These are phyloP conservation scores for Enteromius anoplus DNA, from an alignment of 2,797 vertebrate species.

Conservation along the genomic window DNA sequence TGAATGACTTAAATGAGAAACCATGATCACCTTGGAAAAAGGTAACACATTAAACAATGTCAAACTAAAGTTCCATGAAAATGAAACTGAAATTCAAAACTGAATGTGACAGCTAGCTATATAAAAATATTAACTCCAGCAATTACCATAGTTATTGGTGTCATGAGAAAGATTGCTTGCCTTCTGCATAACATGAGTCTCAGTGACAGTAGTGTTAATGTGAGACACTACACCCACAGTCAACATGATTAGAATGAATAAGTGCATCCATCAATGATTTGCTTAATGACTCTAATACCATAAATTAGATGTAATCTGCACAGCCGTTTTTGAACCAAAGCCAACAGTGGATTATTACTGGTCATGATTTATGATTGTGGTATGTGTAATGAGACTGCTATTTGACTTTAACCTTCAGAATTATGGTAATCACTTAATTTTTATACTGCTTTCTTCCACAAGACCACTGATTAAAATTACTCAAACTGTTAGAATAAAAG, in stretches of 20 bases:
- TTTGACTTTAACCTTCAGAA: conserved; percentile 29
- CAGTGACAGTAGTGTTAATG: conserved; percentile 11
- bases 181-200: background rate
- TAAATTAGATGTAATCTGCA: conserved; percentile 34
- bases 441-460: conserved; percentile 23
- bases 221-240: background rate
- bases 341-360: conserved; percentile 30
- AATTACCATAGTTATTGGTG: background rate
- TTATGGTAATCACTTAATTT: conserved; percentile 16
- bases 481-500: conserved; percentile 6
- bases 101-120: background rate
- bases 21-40: background rate
- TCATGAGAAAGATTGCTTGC: background rate
- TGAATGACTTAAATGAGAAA: background rate
- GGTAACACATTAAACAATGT: background rate
- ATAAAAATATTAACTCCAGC: background rate
- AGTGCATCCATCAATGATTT: background rate
- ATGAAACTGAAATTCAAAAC: background rate
- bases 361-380: conserved; percentile 25
- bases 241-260: conserved; percentile 40
- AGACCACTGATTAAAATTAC: conserved; percentile 4
- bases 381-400: conserved; percentile 24
- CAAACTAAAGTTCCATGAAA: background rate
- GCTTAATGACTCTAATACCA: conserved; percentile 9
- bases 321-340: conserved; percentile 13